Conservation (phyloP, 2,888 invertebrate genomes). For the Celastrina argiolus region DNA sequence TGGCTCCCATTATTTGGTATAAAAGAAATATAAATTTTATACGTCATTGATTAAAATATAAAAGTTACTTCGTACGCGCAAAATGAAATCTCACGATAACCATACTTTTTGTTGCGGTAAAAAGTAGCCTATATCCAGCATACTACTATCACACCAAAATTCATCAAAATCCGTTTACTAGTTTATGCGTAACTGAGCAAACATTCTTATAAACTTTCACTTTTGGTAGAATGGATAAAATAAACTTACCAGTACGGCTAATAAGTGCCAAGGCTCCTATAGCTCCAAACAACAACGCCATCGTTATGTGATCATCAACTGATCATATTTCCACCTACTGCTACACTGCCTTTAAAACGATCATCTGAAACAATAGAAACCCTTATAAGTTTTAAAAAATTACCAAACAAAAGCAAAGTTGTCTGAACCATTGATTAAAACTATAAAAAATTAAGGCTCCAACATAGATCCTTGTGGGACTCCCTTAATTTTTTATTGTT, state of each 20-base stretch:
- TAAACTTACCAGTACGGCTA: constrained; percentile 57
- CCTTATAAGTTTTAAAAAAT: not conserved
- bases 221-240: not conserved
- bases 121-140: no score
- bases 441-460: not conserved
- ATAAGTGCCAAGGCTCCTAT: constrained; percentile 61
- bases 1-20: no score
- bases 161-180: no score
- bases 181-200: no score
- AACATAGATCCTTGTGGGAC: not conserved
- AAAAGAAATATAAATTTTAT: no score
- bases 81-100: no score
- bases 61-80: no score
- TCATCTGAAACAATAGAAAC: constrained; percentile 31
- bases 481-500: not conserved
- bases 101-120: no score
- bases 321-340: constrained; percentile 57
- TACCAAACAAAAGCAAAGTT: not conserved
- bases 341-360: constrained; percentile 40
- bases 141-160: no score
- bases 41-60: no score
- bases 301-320: constrained; percentile 59
- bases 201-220: no score
- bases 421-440: not conserved
- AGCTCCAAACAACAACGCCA: constrained; percentile 56